Percentiles rank a stretch among this genome's conserved stretches.
These are phyloP conservation scores for Enteromius thamalakanensis DNA, from an alignment of 2,797 vertebrate species.

Conservation along the genomic window DNA sequence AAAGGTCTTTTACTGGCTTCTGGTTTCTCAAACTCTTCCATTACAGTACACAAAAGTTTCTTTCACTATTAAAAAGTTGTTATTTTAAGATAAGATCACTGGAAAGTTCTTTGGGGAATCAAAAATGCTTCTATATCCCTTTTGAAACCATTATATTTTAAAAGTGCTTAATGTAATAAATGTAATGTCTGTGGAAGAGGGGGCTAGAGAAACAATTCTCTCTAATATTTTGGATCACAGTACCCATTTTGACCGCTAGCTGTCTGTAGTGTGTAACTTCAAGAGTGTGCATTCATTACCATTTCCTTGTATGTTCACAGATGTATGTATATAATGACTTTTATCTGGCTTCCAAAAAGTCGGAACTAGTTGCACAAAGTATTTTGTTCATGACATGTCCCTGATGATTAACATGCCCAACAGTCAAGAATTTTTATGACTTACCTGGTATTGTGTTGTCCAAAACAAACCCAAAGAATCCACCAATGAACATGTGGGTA, in stretches of 20 bases:
- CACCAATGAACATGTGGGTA: slow-evolving; percentile 75
- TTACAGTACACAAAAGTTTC: too few relatives aligned
- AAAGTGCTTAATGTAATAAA: neutral
- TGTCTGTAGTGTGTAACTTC: neutral
- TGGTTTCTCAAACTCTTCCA: too few relatives aligned
- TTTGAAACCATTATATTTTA: neutral
- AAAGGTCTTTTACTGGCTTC: neutral
- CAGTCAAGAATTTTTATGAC: neutral
- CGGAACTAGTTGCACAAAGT: neutral
- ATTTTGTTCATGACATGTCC: neutral
- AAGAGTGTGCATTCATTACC: neutral
- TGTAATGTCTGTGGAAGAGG: neutral
- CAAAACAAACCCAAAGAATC: slow-evolving; percentile 80
- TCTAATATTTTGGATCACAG: neutral
- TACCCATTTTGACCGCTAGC: neutral
- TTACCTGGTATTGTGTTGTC: slow-evolving; percentile 79
- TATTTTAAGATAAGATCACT: too few relatives aligned
- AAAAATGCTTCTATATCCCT: neutral
- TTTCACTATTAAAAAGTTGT: too few relatives aligned
- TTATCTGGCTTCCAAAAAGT: neutral
- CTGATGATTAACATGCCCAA: neutral
- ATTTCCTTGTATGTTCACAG: neutral
- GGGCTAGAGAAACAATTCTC: neutral
- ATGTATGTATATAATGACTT: neutral
- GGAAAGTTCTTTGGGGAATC: too few relatives aligned